These are phyloP conservation scores for Triplophysa bombifrons DNA, from an alignment of 2,797 vertebrate species.

Conservation along the genomic window DNA sequence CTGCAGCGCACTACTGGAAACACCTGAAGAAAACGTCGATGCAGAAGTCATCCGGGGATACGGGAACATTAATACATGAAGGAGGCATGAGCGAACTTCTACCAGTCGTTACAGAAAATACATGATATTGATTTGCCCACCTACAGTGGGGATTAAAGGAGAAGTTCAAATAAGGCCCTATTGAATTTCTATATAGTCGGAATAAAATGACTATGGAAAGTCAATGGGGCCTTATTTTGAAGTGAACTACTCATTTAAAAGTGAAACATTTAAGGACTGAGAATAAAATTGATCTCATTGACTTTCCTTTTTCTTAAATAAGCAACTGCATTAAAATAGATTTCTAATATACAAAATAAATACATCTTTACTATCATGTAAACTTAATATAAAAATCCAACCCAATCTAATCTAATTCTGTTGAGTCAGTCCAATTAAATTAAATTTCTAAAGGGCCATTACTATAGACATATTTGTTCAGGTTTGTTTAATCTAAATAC, in stretches of 20 bases:
- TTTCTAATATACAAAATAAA: neutral
- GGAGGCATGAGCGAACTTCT: neutral
- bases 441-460: neutral
- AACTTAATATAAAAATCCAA: neutral
- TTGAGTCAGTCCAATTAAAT: neutral
- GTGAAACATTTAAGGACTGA: neutral
- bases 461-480: no score
- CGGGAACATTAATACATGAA: neutral
- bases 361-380: neutral
- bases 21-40: neutral
- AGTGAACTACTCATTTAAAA: no score
- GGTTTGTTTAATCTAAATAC: no score
- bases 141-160: neutral
- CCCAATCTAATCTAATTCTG: neutral
- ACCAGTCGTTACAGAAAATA: neutral
- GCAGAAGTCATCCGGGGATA: neutral
- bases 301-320: neutral
- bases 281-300: neutral
- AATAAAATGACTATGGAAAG: no score
- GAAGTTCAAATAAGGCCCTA: no score
- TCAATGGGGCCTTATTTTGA: no score
- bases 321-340: neutral
- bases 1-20: constrained; percentile 11
- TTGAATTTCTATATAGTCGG: no score
- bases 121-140: neutral